Conservation (phyloP, 2,113 vertebrate genomes). For the Crotophaga sulcirostris region DNA sequence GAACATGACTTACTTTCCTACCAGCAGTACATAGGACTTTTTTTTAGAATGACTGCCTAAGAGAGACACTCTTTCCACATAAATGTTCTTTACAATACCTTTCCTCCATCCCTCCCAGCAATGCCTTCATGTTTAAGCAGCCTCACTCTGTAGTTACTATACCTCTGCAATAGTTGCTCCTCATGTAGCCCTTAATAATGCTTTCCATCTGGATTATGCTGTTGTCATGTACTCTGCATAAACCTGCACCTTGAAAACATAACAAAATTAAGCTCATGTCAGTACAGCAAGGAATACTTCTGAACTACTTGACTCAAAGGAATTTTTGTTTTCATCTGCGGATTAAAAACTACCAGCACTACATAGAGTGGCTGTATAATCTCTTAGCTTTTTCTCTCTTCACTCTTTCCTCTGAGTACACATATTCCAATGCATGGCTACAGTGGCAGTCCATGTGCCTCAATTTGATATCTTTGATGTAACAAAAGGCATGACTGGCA, state of each 20-base stretch:
- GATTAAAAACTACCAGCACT: not conserved
- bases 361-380: not conserved
- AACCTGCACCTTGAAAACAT: not conserved
- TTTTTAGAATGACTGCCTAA: not conserved
- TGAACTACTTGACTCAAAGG: not conserved
- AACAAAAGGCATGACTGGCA: not conserved
- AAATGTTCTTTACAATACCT: not conserved
- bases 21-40: not conserved
- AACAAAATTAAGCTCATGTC: not conserved
- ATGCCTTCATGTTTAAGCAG: not conserved
- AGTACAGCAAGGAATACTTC: not conserved
- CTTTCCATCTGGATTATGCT: not conserved
- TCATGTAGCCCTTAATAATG: not conserved
- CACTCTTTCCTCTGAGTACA: not conserved
- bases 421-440: not conserved
- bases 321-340: not conserved
- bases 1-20: not conserved
- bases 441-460: not conserved
- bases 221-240: not conserved
- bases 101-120: not conserved
- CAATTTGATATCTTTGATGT: not conserved
- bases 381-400: not conserved
- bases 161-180: not conserved
- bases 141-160: not conserved
- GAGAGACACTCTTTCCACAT: not conserved